Percentiles rank a stretch among this genome's conserved stretches.
phyloP scores from a whole-genome alignment of 2,888 invertebrate genomes.

The Chymomyza fuscimana region DNA sequence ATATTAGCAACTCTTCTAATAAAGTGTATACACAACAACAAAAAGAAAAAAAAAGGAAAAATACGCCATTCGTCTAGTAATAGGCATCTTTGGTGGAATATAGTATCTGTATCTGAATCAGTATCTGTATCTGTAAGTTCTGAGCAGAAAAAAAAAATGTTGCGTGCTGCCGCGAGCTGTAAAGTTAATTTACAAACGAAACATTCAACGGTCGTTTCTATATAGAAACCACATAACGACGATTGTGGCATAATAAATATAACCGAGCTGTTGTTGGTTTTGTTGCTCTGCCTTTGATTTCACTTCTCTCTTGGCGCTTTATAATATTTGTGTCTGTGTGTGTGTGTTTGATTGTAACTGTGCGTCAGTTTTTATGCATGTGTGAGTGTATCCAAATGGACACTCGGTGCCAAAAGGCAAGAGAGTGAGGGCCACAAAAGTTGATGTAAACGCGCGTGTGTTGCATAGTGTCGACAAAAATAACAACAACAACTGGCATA shows the following conservation, averaged over 20 bases:
- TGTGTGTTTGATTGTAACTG: background rate
- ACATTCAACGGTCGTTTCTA: constrained; percentile 57
- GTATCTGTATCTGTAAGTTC: constrained; percentile 12
- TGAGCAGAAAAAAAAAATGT: constrained; percentile 37
- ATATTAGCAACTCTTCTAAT: background rate
- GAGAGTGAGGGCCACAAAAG: too few species aligned
- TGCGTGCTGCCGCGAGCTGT: constrained; percentile 60
- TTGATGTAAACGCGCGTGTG: constrained; percentile 48
- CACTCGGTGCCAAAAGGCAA: background rate
- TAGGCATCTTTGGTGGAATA: background rate
- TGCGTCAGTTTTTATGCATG: background rate
- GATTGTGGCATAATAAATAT: constrained; percentile 66
- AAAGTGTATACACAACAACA: constrained; percentile 14
- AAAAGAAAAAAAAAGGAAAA: constrained; percentile 4
- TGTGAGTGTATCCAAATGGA: background rate
- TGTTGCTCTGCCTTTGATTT: constrained; percentile 29
- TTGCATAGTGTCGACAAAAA: constrained; percentile 58
- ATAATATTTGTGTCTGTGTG: constrained; percentile 44
- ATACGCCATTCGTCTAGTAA: constrained; percentile 4
- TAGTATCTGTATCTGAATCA: background rate
- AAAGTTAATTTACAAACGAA: constrained; percentile 72
- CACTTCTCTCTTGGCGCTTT: constrained; percentile 33
- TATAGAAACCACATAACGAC: constrained; percentile 47
- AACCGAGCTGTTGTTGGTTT: constrained; percentile 40
- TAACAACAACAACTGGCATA: background rate